phyloP scores from a whole-genome alignment of 2,888 invertebrate species.

The Pseudococcus viburni region DNA sequence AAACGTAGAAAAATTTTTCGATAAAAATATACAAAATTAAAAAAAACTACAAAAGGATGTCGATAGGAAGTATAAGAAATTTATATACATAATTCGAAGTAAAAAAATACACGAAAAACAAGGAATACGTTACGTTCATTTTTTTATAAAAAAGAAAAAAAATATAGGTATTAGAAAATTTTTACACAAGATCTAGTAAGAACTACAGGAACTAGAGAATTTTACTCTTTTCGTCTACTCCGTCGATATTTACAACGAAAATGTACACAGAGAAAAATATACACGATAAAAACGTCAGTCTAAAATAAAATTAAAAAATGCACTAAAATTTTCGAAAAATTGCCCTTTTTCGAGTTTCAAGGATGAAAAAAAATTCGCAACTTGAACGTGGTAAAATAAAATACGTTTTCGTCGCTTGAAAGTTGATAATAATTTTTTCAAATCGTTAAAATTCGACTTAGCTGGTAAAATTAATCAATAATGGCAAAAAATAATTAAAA shows the following conservation, averaged over 20 bases:
- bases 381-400: background rate
- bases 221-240: conserved; percentile 22
- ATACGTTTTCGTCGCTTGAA: background rate
- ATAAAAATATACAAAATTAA: conserved; percentile 28
- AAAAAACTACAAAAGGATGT: conserved; percentile 7
- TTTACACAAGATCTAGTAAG: conserved; percentile 25
- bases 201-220: conserved; percentile 48
- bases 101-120: background rate
- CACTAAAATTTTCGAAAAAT: conserved; percentile 6
- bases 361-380: background rate
- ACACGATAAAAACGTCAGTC: conserved; percentile 28
- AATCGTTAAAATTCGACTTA: conserved; percentile 3
- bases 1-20: background rate
- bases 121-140: conserved; percentile 22
- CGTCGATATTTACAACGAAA: conserved; percentile 27
- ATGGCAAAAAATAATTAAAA: conserved; percentile 34
- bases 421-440: background rate
- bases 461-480: background rate
- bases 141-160: background rate
- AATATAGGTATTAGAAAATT: background rate
- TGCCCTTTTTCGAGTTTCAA: background rate
- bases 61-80: conserved; percentile 48
- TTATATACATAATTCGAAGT: conserved; percentile 28
- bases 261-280: conserved; percentile 25
- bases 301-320: conserved; percentile 37